Conservation (phyloP, 2,888 invertebrate genomes). For the Cataglyphis albicans region DNA sequence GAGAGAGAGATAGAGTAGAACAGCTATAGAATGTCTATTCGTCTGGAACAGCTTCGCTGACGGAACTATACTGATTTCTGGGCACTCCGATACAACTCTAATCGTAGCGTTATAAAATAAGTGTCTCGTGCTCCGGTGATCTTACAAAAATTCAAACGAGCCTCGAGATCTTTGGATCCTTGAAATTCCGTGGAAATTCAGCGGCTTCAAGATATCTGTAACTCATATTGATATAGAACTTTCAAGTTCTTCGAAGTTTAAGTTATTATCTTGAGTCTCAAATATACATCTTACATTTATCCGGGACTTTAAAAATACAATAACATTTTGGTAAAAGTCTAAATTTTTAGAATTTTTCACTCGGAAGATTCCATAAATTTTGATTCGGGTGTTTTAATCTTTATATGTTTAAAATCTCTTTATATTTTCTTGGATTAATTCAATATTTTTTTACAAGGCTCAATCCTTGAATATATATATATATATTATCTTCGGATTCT, state of each 20-base stretch:
- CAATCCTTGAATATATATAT: not conserved
- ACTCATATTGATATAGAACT: not conserved
- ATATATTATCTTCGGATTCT: not conserved
- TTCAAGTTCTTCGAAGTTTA: not conserved
- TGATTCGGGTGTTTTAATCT: not conserved
- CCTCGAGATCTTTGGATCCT: slow-evolving; percentile 30
- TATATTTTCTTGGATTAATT: not conserved
- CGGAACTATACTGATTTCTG: slow-evolving; percentile 60
- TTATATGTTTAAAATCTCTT: not conserved
- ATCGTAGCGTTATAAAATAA: slow-evolving; percentile 72
- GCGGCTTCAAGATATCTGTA: slow-evolving; percentile 8
- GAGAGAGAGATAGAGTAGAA: slow-evolving; percentile 34
- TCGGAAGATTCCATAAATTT: not conserved
- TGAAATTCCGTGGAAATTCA: not conserved
- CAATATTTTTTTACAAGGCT: not conserved
- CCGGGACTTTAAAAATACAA: not conserved
- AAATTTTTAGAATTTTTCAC: not conserved
- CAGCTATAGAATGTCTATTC: slow-evolving; percentile 58
- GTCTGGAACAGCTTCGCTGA: slow-evolving; percentile 25
- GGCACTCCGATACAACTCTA: slow-evolving; percentile 65
- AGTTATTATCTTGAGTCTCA: not conserved
- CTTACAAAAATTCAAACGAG: slow-evolving; percentile 61
- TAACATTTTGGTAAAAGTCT: too few species aligned
- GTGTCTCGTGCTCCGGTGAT: slow-evolving; percentile 63
- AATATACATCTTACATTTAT: slow-evolving; percentile 1